Percentiles rank a stretch among this genome's conserved stretches.
These are phyloP conservation scores for Zygogramma bicolorata DNA, from an alignment of 2,888 invertebrate species.

Conservation along the genomic window DNA sequence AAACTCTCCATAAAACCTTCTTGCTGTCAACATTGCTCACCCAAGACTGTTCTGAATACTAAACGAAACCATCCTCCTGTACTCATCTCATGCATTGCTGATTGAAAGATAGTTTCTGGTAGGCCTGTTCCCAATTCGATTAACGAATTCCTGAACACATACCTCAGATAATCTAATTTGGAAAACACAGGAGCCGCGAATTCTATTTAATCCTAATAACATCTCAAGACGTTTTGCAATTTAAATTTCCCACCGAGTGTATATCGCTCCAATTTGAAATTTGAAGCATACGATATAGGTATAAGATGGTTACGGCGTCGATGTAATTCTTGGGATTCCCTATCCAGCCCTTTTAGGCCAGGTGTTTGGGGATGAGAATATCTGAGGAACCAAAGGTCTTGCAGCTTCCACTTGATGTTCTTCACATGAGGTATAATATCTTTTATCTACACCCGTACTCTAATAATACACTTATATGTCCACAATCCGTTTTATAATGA, in stretches of 20 bases:
- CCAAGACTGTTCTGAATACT: too few relatives aligned
- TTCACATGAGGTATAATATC: too few relatives aligned
- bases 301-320: slow-evolving; percentile 57
- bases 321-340: slow-evolving; percentile 61
- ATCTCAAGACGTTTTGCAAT: slow-evolving; percentile 36
- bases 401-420: too few relatives aligned
- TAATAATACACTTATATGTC: too few relatives aligned
- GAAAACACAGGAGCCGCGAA: slow-evolving; percentile 22
- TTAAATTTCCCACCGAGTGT: slow-evolving; percentile 37
- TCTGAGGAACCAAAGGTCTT: not conserved
- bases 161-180: slow-evolving; percentile 33
- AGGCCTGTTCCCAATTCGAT: slow-evolving; percentile 11
- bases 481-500: too few relatives aligned
- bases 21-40: too few relatives aligned
- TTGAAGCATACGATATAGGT: slow-evolving; percentile 35
- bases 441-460: too few relatives aligned
- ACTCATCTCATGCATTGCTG: slow-evolving; percentile 2
- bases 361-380: not conserved
- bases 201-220: slow-evolving; percentile 25
- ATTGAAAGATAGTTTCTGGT: slow-evolving; percentile 15
- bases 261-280: slow-evolving; percentile 34
- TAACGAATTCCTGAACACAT: slow-evolving; percentile 25
- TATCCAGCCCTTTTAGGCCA: slow-evolving; percentile 50
- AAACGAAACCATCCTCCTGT: not conserved
- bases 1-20: too few relatives aligned